These are phyloP conservation scores for Schizopygopsis malacanthus DNA, from an alignment of 2,797 vertebrate species.

Conservation along the genomic window DNA sequence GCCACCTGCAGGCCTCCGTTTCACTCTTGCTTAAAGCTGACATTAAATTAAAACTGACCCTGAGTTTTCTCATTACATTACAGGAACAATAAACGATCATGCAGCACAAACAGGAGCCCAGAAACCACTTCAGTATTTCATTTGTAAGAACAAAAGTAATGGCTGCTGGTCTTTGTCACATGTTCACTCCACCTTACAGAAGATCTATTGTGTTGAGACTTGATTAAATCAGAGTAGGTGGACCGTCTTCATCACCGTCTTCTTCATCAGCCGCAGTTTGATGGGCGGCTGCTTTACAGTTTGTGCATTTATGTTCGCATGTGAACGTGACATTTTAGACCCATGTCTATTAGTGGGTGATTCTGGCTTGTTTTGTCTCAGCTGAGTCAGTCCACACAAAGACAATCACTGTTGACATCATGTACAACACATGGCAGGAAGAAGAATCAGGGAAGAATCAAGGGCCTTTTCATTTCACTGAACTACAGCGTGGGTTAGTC, in stretches of 20 bases:
- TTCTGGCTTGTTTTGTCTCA: constrained; percentile 1
- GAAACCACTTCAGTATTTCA: neutral
- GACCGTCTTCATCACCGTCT: neutral
- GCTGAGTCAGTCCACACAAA: neutral
- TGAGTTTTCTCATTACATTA: neutral
- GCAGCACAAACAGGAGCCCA: neutral
- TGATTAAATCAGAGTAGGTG: neutral
- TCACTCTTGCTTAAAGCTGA: neutral
- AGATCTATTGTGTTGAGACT: constrained; percentile 8
- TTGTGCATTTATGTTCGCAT: neutral
- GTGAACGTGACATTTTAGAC: neutral
- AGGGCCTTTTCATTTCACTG: neutral
- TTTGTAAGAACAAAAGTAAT: neutral
- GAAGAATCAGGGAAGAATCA: neutral
- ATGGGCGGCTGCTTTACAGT: neutral
- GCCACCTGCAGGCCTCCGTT: neutral
- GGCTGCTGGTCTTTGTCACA: neutral
- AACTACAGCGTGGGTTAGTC: neutral
- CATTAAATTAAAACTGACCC: neutral
- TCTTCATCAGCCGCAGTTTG: neutral
- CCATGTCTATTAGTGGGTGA: neutral
- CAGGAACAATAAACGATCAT: neutral
- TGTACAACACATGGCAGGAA: neutral
- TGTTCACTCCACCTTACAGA: neutral
- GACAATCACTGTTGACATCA: neutral